A percentile compares a stretch with the other conserved stretches of the same genome.
These are phyloP conservation scores for Siniperca undulata DNA, from an alignment of 2,797 vertebrate species.

Conservation along the genomic window DNA sequence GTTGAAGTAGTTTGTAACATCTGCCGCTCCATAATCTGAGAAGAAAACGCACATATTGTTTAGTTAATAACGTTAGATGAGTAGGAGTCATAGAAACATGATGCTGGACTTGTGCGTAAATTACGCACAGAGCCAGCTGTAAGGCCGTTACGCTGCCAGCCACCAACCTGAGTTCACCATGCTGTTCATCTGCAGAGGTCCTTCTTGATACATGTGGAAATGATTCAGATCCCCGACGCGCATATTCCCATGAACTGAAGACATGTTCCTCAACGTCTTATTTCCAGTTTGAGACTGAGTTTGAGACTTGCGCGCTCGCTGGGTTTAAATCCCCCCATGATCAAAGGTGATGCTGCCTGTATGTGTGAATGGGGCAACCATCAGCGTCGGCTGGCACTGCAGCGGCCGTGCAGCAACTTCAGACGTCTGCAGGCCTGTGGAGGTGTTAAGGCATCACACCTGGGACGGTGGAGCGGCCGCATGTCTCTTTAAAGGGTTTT, in stretches of 20 bases:
- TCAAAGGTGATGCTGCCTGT: conserved; percentile 80
- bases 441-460: conserved; percentile 83
- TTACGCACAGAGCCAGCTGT: background rate
- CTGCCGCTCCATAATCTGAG: conserved; percentile 75
- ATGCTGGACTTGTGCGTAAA: background rate
- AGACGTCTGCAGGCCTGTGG: conserved; percentile 77
- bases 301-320: background rate
- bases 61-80: no score
- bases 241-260: conserved; percentile 77
- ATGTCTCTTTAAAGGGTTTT: conserved; percentile 64
- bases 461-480: conserved; percentile 65
- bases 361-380: conserved; percentile 82
- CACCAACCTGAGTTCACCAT: conserved; percentile 78
- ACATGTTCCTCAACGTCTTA: conserved; percentile 69
- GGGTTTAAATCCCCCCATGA: conserved; percentile 78
- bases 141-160: no score
- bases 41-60: background rate
- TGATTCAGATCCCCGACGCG: conserved; percentile 72
- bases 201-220: conserved; percentile 80
- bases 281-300: conserved; percentile 46
- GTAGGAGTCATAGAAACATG: fast-evolving
- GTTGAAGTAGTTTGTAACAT: conserved; percentile 66
- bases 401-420: conserved; percentile 63
- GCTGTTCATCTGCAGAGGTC: conserved; percentile 66
- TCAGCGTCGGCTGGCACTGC: conserved; percentile 80